Percentiles rank a stretch among this genome's conserved stretches.
Conservation (phyloP, 2,797 vertebrate genomes). For the Petrocephalus schoutedeni region DNA sequence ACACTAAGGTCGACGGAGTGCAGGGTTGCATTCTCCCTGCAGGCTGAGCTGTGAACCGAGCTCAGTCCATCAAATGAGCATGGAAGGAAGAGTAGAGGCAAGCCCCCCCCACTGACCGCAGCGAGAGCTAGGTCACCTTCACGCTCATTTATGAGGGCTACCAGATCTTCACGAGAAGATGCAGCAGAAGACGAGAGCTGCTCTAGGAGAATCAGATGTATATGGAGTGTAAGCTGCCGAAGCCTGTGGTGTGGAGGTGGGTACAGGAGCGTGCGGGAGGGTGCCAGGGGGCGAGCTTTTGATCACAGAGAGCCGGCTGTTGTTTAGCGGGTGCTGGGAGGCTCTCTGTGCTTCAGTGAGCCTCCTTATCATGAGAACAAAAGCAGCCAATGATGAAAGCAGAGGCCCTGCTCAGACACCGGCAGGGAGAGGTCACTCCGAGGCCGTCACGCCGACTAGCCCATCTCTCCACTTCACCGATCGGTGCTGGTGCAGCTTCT, state of each 20-base stretch:
- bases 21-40: background rate
- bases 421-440: background rate
- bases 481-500: background rate
- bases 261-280: background rate
- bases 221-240: background rate
- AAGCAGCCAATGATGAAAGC: background rate
- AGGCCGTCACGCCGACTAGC: background rate
- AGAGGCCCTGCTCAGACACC: background rate
- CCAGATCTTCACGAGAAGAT: background rate
- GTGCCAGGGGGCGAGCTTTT: background rate
- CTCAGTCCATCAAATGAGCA: background rate
- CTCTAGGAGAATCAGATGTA: background rate
- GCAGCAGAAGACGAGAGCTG: background rate
- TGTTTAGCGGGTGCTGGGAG: background rate
- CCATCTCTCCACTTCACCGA: background rate
- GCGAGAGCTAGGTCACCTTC: background rate
- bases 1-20: background rate
- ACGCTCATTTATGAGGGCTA: background rate
- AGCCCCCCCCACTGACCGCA: background rate
- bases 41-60: background rate
- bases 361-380: background rate
- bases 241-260: background rate
- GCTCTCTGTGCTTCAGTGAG: background rate
- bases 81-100: background rate
- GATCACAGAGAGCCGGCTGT: background rate